These are phyloP conservation scores for Brachionus manjavacas DNA, from an alignment of 1,140 invertebrate genomes.

Conservation along the genomic window DNA sequence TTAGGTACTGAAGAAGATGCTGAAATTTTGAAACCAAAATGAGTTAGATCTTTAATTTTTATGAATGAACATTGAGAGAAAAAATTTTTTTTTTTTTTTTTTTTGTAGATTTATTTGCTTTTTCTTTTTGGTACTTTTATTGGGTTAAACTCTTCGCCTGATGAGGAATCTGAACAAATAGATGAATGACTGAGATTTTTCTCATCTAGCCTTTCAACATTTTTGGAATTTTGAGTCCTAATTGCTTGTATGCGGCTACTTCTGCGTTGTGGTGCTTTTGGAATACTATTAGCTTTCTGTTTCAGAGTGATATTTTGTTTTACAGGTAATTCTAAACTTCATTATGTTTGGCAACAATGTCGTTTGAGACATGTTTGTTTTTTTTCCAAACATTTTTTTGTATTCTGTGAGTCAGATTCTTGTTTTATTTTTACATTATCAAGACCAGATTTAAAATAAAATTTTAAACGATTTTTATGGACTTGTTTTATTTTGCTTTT, in stretches of 20 bases:
- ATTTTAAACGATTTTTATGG: too few relatives aligned
- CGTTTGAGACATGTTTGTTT: too few relatives aligned
- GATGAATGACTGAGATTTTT: not conserved
- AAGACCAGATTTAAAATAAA: too few relatives aligned
- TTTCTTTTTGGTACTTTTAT: not conserved
- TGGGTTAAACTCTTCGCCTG: not conserved
- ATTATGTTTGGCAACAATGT: too few relatives aligned
- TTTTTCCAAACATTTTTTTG: not conserved
- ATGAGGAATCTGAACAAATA: not conserved
- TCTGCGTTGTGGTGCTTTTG: not conserved
- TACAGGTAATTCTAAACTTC: too few relatives aligned
- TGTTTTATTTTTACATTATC: too few relatives aligned
- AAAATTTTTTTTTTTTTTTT: not conserved
- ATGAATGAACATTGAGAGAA: not conserved
- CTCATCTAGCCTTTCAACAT: not conserved
- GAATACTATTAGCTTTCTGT: too few relatives aligned
- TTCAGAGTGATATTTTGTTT: too few relatives aligned
- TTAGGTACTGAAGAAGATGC: too few relatives aligned
- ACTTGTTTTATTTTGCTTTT: too few relatives aligned
- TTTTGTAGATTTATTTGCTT: not conserved
- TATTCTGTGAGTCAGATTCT: not conserved
- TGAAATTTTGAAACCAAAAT: too few relatives aligned
- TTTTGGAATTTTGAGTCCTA: not conserved
- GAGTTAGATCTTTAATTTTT: not conserved
- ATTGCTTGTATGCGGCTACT: too few relatives aligned